Evolutionary conservation across 2,888 invertebrate genomes (phyloP), one percentile per base, ranked within the genome.

Genomic region (Bombylius discolor): DNA sequence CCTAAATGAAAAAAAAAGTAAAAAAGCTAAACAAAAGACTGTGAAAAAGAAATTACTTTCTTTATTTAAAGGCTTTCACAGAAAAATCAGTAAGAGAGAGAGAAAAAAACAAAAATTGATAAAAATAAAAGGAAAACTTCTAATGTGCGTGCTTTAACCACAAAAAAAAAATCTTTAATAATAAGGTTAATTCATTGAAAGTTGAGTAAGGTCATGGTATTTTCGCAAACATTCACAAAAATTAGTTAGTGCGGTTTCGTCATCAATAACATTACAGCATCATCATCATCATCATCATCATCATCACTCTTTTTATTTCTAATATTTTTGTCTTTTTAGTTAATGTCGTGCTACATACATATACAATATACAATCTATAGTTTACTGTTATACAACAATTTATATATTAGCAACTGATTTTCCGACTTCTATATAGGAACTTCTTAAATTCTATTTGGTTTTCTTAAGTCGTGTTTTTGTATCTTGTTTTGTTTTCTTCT

Each of bases 131-230:
- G 23, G 23, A 47, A 47, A 47, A 14, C 23, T 47, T 31, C 31
- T 47, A 47, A 47, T 47, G 47, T 47, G 47, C 47, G 47, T 47
- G 47, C 6, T 47, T 47, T 23, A 14, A 47, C 23, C 14, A 47
- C 9, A 47, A 11, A 31, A 23, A 47, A 42, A 6, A 47, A 47
- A 47, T 23, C 6, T 13, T 7, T 4, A 46, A 36, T 8, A 36
- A 36, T 36, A 36, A 8, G 4, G 5, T 7, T 34, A 55, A 55
- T 49, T 47, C 46, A 49, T 47, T 47, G 39, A 46, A 31, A 46
- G 32, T 55, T 50, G 55, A 13, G 50, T 45, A 50, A 55, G 55
- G 55, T 55, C 55, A 51, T 55, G 55, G 12, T 13, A 39, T 33
- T 33, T 48, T 36, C 33, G n/a, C 31, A 49, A 36, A 45, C 42